Base-by-base conservation (phyloP, 2,888 invertebrate species). In the Oscheius sp. region DNA sequence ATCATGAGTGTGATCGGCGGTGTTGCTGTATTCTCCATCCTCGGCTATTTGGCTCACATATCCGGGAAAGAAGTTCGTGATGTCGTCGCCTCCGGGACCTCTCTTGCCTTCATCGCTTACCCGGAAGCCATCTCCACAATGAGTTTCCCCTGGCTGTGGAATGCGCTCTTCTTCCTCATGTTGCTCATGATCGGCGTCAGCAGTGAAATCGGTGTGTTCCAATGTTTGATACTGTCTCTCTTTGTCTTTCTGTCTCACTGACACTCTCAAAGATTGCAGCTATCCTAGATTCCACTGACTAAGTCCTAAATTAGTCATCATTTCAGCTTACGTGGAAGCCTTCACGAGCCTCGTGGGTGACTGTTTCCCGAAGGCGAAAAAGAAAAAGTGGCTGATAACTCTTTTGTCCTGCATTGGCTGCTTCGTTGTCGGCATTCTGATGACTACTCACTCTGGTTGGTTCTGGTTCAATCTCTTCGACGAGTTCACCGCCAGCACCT, bases 91-190 rank as follows among this genome's bases (percentile, higher is more conserved):
- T 68, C 66, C 13, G 81, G 91, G 47, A 90, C 90, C 33, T 88
- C 89, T 42, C 83, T 90, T 51, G 89, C 89, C 5, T 90, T 90
- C 80, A 87, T 90, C 50, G 89, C 89, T 13, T 90, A 90, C 63
- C 85, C 87, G 11, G 89, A 90, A 76, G 90, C 90, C 1, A 83
- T 90, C 55, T 79, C 87, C 13, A 81, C 87, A 59, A 85, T 90
- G 83, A 88, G 89, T 0, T 47, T 86, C 35, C 86, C 90, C 4
- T 87, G 87, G 77, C 81, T 90, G 5, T 90, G 90, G 90, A 82
- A 89, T 3, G 82, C 87, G 10, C 81, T 90, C 2, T 90, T 90
- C 81, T 90, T 90, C 78, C 48, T 89, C 55, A 90, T 90, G 90
- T 82, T 90, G 11, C 89, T 89, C 76, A 83, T 89, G 13, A 79